Percentiles rank a stretch among this genome's conserved stretches.
These are phyloP conservation scores for Brachypalpus laphriformis DNA, from an alignment of 2,888 invertebrate species.

Conservation along the genomic window DNA sequence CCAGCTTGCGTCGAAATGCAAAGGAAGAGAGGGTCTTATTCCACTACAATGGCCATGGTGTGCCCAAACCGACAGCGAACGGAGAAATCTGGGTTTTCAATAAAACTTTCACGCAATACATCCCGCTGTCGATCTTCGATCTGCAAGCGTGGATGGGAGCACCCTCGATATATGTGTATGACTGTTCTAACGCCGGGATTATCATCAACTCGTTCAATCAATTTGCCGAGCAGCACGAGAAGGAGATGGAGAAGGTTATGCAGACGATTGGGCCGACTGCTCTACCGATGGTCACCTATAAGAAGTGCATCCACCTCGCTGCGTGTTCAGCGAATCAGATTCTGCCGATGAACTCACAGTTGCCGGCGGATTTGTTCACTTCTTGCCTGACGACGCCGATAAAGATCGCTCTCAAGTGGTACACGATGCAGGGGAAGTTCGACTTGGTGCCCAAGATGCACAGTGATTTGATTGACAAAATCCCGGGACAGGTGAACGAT, in stretches of 20 bases:
- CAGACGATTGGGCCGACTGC: slow-evolving; percentile 78
- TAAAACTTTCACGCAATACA: slow-evolving; percentile 99
- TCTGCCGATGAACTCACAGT: slow-evolving; percentile 97
- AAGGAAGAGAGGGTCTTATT: slow-evolving; percentile 99
- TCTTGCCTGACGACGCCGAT: slow-evolving; percentile 99
- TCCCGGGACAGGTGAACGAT: slow-evolving; percentile 97
- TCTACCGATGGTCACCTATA: slow-evolving; percentile 85
- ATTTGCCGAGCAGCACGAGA: slow-evolving; percentile 95
- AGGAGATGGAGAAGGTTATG: slow-evolving; percentile 86
- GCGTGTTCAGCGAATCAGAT: slow-evolving; percentile 97
- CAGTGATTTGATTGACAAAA: slow-evolving; percentile 95
- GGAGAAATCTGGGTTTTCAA: slow-evolving; percentile 99
- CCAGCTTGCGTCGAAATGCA: slow-evolving; percentile 96
- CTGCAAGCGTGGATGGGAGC: slow-evolving; percentile 99
- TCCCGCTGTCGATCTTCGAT: slow-evolving; percentile 98
- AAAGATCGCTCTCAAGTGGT: slow-evolving; percentile 97
- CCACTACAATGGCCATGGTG: slow-evolving; percentile 99
- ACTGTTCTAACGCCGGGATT: slow-evolving; percentile 99
- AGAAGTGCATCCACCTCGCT: slow-evolving; percentile 97
- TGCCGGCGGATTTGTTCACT: slow-evolving; percentile 99
- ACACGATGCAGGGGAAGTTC: slow-evolving; percentile 91
- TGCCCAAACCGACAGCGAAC: slow-evolving; percentile 98
- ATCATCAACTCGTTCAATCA: slow-evolving; percentile 95
- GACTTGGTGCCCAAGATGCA: slow-evolving; percentile 92
- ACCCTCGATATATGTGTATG: slow-evolving; percentile 99